Base-by-base conservation (phyloP, 1,140 invertebrate species). In the Amphibalanus amphitrite region DNA sequence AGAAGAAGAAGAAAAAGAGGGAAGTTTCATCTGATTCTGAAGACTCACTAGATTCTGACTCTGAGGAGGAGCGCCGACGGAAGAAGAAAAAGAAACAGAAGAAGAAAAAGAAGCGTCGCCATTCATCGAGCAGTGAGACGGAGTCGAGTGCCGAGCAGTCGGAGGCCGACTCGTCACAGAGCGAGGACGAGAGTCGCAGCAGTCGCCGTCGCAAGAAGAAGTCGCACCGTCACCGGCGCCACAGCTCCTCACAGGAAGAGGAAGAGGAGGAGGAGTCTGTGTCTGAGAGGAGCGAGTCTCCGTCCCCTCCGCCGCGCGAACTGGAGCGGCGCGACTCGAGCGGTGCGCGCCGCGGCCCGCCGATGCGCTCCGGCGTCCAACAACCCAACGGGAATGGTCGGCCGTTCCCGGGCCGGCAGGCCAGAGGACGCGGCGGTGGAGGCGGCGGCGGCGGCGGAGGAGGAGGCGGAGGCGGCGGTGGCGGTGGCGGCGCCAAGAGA, bases 21-120 rank as follows among this genome's bases (percentile, higher is more conserved):
- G 28, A 67, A 0, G 65, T 28, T 6, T 28, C n/a, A 3, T 67
- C 65, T 10, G 65, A 67, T 4, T 67, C 65, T 3, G 65, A 67
- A 10, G 65, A 67, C 3, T 67, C 65, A 3, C 10, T 6, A 17
- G 65, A 67, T 8, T 28, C 26, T 25, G 65, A 26, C n/a, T 67
- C 65, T 10, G 65, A 67, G 13, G 26, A 28, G 10, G 65, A 67
- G 23, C 20, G 65, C 6, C 4, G 10, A 10, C n/a, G 28, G n/a
- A 67, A 67, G n/a, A 67, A 67, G 65, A 67, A 28, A 28, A 67
- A 67, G 65, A 67, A 67, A 26, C 65, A 67, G n/a, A 67, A 67
- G n/a, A 67, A 67, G 65, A 67, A 67, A 26, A 26, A 67, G 26
- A 3, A 17, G 17, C 65, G 65, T 17, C 65, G 65, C 28, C 65